Evolutionary conservation across 2,888 invertebrate genomes (phyloP).

Genomic region (Tetranychus piercei): DNA sequence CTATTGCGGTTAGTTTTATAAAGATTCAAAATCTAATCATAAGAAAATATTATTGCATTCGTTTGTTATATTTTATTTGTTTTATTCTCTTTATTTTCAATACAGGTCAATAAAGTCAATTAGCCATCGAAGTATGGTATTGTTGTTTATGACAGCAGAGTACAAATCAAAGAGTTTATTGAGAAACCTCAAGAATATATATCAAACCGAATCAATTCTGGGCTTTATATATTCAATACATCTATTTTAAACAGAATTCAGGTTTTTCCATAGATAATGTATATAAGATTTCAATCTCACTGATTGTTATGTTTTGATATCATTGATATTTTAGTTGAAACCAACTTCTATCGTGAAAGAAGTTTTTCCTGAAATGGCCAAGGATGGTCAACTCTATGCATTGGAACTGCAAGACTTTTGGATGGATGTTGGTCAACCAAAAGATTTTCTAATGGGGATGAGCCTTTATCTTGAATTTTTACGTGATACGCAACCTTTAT

Average conservation of each 20-base stretch:
- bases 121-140: slow-evolving; percentile 99
- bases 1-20: slow-evolving; percentile 57
- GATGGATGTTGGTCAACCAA: slow-evolving; percentile 99
- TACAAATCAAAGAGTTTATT: slow-evolving; percentile 76
- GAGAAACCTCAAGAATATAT: slow-evolving; percentile 99
- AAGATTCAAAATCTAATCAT: background rate
- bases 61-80: too few species aligned
- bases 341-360: slow-evolving; percentile 98
- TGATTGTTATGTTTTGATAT: slow-evolving; percentile 37
- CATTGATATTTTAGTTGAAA: slow-evolving; percentile 31
- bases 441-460: slow-evolving; percentile 93
- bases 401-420: slow-evolving; percentile 91
- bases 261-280: background rate
- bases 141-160: slow-evolving; percentile 64
- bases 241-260: slow-evolving; percentile 64
- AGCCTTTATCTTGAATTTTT: slow-evolving; percentile 70
- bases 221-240: slow-evolving; percentile 87
- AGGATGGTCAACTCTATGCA: slow-evolving; percentile 65
- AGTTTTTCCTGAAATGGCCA: slow-evolving; percentile 86
- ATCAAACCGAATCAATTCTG: slow-evolving; percentile 98
- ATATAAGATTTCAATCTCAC: background rate
- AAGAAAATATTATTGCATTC: too few species aligned
- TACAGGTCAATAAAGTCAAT: slow-evolving; percentile 68
- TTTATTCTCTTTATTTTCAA: too few species aligned
- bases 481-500: slow-evolving; percentile 52